phyloP scores from a whole-genome alignment of 2,888 invertebrate species.

The Rugalucina vietnamica region DNA sequence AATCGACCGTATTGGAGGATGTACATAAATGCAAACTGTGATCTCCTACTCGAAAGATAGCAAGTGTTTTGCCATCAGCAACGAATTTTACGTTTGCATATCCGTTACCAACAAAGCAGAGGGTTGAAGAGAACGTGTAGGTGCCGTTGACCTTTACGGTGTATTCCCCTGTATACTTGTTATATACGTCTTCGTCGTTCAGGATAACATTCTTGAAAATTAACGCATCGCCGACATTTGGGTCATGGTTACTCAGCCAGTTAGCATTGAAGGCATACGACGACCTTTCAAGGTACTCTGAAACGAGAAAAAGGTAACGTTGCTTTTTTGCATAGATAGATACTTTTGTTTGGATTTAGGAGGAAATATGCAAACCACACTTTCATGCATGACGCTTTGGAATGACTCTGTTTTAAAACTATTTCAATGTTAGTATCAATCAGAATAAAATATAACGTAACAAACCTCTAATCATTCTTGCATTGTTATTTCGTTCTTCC shows the following conservation, averaged over 20 bases:
- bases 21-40: background rate
- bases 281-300: background rate
- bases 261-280: background rate
- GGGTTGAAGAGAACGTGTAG: background rate
- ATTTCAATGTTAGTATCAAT: too few species aligned
- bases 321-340: too few species aligned
- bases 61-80: background rate
- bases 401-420: too few species aligned
- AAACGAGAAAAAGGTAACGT: too few species aligned
- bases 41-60: background rate
- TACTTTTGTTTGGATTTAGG: too few species aligned
- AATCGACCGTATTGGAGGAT: background rate
- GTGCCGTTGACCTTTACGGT: background rate
- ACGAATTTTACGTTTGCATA: background rate
- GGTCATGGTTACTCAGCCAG: background rate
- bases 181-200: background rate
- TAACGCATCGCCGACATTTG: background rate
- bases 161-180: background rate
- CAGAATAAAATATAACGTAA: too few species aligned
- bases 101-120: background rate
- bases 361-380: too few species aligned
- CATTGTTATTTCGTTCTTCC: background rate
- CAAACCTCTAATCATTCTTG: background rate
- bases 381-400: too few species aligned
- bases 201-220: background rate